Conservation (phyloP, 2,888 invertebrate species). For the Philereme vetulata region DNA sequence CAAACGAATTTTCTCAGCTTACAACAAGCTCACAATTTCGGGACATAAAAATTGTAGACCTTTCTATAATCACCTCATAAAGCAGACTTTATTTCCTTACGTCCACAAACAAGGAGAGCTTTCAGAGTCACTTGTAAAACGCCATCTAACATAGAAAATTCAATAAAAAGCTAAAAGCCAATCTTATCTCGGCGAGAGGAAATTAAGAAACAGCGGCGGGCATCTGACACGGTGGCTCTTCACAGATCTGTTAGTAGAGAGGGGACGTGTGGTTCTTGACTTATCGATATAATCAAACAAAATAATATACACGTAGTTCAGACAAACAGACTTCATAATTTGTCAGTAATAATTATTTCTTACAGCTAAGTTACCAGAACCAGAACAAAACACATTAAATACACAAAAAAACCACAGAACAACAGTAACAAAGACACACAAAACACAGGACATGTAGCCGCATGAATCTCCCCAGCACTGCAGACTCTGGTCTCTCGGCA, state of each 20-base stretch:
- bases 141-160: conserved; percentile 79
- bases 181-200: conserved; percentile 81
- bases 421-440: too few relatives aligned
- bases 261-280: conserved; percentile 33
- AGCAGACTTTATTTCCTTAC: conserved; percentile 20
- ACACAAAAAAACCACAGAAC: too few relatives aligned
- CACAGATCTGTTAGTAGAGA: conserved; percentile 72
- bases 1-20: background rate
- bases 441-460: too few relatives aligned
- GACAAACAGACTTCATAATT: too few relatives aligned
- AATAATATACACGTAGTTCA: too few relatives aligned
- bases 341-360: too few relatives aligned
- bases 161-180: conserved; percentile 84
- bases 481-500: too few relatives aligned
- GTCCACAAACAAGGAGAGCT: conserved; percentile 28
- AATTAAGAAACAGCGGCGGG: conserved; percentile 83
- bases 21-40: background rate
- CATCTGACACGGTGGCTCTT: conserved; percentile 82
- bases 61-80: conserved; percentile 14
- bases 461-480: too few relatives aligned
- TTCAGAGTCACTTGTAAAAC: conserved; percentile 67
- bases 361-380: too few relatives aligned
- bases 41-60: background rate
- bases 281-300: conserved; percentile 14
- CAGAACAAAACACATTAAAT: too few relatives aligned